Base-by-base conservation (phyloP, 2,113 vertebrate genomes). In the Austrofundulus limnaeus region DNA sequence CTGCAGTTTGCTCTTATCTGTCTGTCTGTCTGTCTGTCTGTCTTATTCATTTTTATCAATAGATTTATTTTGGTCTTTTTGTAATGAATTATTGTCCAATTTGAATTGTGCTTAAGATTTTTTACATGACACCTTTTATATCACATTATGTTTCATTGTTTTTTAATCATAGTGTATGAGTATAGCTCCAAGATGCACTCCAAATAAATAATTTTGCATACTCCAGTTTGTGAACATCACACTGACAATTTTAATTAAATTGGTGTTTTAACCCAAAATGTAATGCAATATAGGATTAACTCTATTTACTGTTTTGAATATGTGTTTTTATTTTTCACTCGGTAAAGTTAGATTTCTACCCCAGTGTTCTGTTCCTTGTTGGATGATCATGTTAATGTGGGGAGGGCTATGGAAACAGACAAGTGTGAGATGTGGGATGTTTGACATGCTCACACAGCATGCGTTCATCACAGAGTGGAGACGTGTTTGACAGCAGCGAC, bases 351-450 rank as follows among this genome's bases (percentile, higher is more conserved):
- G 21, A 11, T 61, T 61, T 58, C 46, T 19, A 34, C 55, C 65
- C 54, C n/a, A 34, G 21, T 54, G 6, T 50, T 82, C 75, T 76
- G 61, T 75, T 81, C 81, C 21, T 47, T 19, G 13, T 52, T 69
- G 76, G 23, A 2, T 61, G 75, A 71, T 19, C 50, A 61, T 42
- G 46, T 57, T 1, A 61, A 71, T 71, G 21, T 42, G 47, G 69
- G 39, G 62, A 39, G 59, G 45, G 41, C 72, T 75, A 77, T 49
- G 39, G 78, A 61, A 87, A 84, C 81, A 88, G 87, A 88, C 84
- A 90, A 85, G 72, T 88, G 80, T 78, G 80, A 88, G 83, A 81
- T 89, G 88, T 85, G 87, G 80, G 88, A 85, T 90, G 87, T 91
- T 80, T 90, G 88, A 90, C 89, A 88, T 78, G 81, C 80, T 90